Percentiles rank a stretch among this genome's conserved stretches.
phyloP scores from a whole-genome alignment of 2,888 invertebrate species.

The Cataglyphis cursor region DNA sequence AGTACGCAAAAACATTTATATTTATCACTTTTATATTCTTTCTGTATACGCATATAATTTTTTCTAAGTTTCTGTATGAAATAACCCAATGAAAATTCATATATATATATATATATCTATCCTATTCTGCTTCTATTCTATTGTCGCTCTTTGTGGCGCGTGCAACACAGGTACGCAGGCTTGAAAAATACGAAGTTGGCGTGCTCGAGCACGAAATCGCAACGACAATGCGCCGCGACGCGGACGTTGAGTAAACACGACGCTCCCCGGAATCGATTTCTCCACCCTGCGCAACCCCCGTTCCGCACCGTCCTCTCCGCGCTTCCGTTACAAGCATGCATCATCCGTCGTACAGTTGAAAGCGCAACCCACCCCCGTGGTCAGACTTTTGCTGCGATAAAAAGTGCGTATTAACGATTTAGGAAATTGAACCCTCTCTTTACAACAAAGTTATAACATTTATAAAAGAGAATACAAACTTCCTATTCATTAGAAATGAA shows the following conservation, averaged over 20 bases:
- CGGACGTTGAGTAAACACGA: constrained; percentile 73
- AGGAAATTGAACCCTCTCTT: not conserved
- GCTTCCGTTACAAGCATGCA: constrained; percentile 54
- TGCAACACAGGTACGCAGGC: constrained; percentile 35
- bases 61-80: not conserved
- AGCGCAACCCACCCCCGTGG: constrained; percentile 38
- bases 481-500: not conserved
- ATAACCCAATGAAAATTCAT: not conserved
- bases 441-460: not conserved
- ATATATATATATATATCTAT: constrained; percentile 1
- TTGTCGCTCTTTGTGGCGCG: constrained; percentile 24
- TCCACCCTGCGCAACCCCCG: constrained; percentile 64
- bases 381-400: constrained; percentile 11
- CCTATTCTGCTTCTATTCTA: not conserved
- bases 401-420: constrained; percentile 50
- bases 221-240: constrained; percentile 67
- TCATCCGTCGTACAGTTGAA: constrained; percentile 51
- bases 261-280: constrained; percentile 73
- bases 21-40: constrained; percentile 1
- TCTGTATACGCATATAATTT: not conserved
- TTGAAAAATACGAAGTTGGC: constrained; percentile 67
- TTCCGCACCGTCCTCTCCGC: constrained; percentile 48
- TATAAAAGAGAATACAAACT: not conserved
- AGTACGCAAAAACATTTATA: not conserved
- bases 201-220: constrained; percentile 75